phyloP scores from a whole-genome alignment of 2,888 invertebrate genomes.

The Seira ritae region DNA sequence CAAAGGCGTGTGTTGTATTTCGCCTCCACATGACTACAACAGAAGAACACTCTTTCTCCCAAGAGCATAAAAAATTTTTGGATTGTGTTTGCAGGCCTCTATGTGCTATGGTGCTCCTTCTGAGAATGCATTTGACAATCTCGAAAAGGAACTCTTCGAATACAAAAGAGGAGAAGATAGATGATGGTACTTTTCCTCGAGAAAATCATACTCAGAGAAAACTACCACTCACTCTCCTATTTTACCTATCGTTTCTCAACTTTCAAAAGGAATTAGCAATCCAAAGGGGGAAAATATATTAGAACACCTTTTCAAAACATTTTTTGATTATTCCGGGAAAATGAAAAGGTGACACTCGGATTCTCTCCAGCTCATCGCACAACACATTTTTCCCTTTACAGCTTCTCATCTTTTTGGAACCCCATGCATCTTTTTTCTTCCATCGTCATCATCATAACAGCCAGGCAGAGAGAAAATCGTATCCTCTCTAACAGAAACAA shows the following conservation, averaged over 20 bases:
- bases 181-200: constrained; percentile 3
- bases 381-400: neutral
- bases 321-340: neutral
- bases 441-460: neutral
- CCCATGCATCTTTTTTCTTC: neutral
- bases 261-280: constrained; percentile 11
- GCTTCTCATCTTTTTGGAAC: neutral
- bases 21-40: constrained; percentile 7
- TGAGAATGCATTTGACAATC: constrained; percentile 49
- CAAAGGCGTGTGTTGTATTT: constrained; percentile 7
- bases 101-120: neutral
- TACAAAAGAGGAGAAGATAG: constrained; percentile 2
- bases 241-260: neutral
- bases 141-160: constrained; percentile 23
- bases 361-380: constrained; percentile 51
- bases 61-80: neutral
- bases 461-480: neutral
- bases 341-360: constrained; percentile 51
- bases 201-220: neutral
- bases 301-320: constrained; percentile 1
- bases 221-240: neutral
- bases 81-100: neutral
- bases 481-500: neutral
- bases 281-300: neutral
- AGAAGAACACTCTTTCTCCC: constrained; percentile 1